These are phyloP conservation scores for Drosophila anomalata DNA, from an alignment of 2,888 invertebrate genomes.

Conservation along the genomic window DNA sequence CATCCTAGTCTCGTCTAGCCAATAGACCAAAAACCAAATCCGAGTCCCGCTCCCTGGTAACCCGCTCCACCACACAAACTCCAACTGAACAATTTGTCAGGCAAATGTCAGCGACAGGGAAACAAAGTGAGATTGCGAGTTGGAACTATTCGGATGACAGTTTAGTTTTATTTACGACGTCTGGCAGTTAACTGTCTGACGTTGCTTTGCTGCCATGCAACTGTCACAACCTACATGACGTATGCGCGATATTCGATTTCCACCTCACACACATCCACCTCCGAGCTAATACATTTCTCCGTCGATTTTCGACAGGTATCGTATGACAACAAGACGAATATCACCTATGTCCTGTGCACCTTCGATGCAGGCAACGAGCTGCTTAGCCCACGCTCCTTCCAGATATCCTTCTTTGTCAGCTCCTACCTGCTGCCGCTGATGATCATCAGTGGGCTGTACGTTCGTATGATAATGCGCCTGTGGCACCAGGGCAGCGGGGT, in stretches of 20 bases:
- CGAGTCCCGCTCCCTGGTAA: background rate
- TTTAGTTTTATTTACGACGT: constrained; percentile 39
- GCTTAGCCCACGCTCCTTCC: constrained; percentile 83
- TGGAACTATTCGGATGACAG: constrained; percentile 52
- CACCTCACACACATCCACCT: background rate
- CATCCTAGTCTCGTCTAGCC: constrained; percentile 29
- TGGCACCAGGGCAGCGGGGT: constrained; percentile 93
- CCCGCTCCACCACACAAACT: constrained; percentile 4
- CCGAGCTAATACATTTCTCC: background rate
- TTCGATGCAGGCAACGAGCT: constrained; percentile 85
- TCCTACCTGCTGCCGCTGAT: constrained; percentile 94
- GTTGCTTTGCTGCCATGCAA: constrained; percentile 46
- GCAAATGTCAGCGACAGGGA: constrained; percentile 29
- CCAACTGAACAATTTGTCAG: constrained; percentile 40
- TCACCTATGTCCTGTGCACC: constrained; percentile 83
- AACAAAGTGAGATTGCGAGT: constrained; percentile 36
- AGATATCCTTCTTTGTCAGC: constrained; percentile 92
- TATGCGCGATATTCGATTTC: constrained; percentile 47
- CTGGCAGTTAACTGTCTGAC: constrained; percentile 40
- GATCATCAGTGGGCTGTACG: constrained; percentile 93
- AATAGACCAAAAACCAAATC: constrained; percentile 9
- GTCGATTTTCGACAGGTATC: constrained; percentile 54
- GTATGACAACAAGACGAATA: constrained; percentile 83
- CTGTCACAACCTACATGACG: constrained; percentile 45
- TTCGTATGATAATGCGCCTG: constrained; percentile 93